Percentiles rank a stretch among this genome's conserved stretches.
phyloP scores from a whole-genome alignment of 2,888 invertebrate species.

The Troides oblongomaculatus region DNA sequence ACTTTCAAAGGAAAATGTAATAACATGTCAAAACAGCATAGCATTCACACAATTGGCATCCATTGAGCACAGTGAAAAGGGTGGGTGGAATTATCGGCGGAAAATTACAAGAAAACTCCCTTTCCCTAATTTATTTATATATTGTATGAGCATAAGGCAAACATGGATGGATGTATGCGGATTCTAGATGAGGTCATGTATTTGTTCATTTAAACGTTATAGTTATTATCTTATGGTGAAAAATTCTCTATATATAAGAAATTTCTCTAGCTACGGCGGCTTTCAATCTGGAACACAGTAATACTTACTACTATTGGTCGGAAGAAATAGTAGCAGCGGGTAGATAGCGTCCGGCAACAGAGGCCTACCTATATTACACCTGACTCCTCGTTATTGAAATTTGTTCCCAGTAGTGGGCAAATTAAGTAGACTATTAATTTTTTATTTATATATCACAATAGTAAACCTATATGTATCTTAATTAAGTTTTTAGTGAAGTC shows the following conservation, averaged over 20 bases:
- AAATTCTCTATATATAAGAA: too few species aligned
- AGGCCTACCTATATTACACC: too few species aligned
- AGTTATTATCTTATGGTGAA: too few species aligned
- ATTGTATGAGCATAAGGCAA: conserved; percentile 23
- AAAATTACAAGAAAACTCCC: conserved; percentile 62
- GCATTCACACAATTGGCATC: conserved; percentile 61
- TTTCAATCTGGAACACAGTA: too few species aligned
- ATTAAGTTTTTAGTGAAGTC: not conserved
- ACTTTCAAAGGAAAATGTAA: conserved; percentile 34
- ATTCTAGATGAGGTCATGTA: conserved; percentile 34
- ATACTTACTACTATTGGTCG: too few species aligned
- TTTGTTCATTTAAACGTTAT: too few species aligned
- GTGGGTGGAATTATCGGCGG: conserved; percentile 57
- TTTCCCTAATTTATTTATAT: conserved; percentile 43
- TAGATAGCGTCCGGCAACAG: too few species aligned
- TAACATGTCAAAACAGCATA: conserved; percentile 57
- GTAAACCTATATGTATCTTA: not conserved
- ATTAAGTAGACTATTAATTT: too few species aligned
- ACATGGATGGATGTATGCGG: not conserved
- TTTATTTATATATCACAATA: not conserved
- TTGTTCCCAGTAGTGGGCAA: too few species aligned
- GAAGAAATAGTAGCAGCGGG: too few species aligned
- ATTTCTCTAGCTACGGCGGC: too few species aligned
- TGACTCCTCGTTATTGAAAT: too few species aligned
- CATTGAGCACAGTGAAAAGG: conserved; percentile 49